Percentiles rank a stretch among this genome's conserved stretches.
Conservation (phyloP, 2,888 invertebrate genomes). For the Hirtodrosophila confusa region DNA sequence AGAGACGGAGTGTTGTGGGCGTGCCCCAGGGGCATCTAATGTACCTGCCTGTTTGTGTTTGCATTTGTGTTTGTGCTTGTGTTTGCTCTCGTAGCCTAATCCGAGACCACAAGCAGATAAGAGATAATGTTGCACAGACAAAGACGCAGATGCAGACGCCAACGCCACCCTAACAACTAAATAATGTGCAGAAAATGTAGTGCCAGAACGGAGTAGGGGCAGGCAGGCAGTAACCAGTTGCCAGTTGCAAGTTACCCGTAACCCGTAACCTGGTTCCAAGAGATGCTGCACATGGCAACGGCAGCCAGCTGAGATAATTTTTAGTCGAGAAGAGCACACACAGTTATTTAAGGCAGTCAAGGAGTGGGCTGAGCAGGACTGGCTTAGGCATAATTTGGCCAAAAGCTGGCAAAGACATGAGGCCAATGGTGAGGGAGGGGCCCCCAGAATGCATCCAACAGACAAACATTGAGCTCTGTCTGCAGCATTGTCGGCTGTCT, state of each 20-base stretch:
- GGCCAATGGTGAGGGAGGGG: not conserved
- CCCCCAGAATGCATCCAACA: slow-evolving; percentile 49
- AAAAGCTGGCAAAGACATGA: slow-evolving; percentile 39
- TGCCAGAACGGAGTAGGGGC: slow-evolving; percentile 29
- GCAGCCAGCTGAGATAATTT: slow-evolving; percentile 51
- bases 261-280: not conserved
- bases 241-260: not conserved
- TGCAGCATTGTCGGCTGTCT: slow-evolving; percentile 58
- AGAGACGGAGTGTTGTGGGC: slow-evolving; percentile 25
- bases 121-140: slow-evolving; percentile 61
- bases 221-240: slow-evolving; percentile 6
- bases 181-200: slow-evolving; percentile 76
- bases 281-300: slow-evolving; percentile 46
- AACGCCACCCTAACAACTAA: slow-evolving; percentile 68
- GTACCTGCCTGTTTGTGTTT: not conserved
- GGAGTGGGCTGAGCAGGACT: not conserved
- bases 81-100: slow-evolving; percentile 58
- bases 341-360: slow-evolving; percentile 49
- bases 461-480: slow-evolving; percentile 39
- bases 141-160: slow-evolving; percentile 37
- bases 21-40: slow-evolving; percentile 29
- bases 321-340: slow-evolving; percentile 15
- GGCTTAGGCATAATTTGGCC: slow-evolving; percentile 71
- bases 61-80: slow-evolving; percentile 20
- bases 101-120: slow-evolving; percentile 72